Evolutionary conservation across 2,797 vertebrate species (phyloP), one percentile per base, ranked within the genome.

Genomic region (Diplodus puntazzo): DNA sequence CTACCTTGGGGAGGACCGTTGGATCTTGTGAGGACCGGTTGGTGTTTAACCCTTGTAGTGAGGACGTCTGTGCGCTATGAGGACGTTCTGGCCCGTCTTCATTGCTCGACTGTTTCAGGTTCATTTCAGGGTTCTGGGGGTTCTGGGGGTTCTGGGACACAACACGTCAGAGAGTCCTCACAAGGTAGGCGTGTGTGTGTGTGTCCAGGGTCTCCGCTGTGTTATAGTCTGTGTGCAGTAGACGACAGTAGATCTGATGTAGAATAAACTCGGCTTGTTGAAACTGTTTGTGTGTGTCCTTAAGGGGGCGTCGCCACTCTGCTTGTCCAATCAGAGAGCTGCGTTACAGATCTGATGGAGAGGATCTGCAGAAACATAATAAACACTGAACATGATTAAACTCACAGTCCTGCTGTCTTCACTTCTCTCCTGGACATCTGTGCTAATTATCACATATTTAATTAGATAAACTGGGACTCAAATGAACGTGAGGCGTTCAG

Each of bases 321-420:
- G 65, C 82, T 80, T 21, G 10, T 77, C 74, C 82, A 75, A 69
- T 75, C 76, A 63, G 62, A 80, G 43, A 13, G 43, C 73, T 30
- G 77, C 39, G 2, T 59, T 21, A 5, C 46, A 49, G 57, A 54
- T 52, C 17, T 6, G 9, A 45, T 12, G 13, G 18, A 14, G 48
- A 63, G 11, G 66, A 75, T 25, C 69, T 58, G 10, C 69, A 73
- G 61, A 74, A 58, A 77, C 23, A 57, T 66, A 84, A 80, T 84
- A 84, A 84, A 80, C 54, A 61, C 42, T 69, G 43, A 80, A 73
- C 49, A 49, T 45, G 9, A 71, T 9, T 5, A 65, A n/a, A 48
- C 48, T 14, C 18, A 4, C 20, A 9, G 34, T 58, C 20, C 45
- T 53, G 67, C 27, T 50, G n/a, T 50, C 3, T 48, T 45, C 21